Evolutionary conservation across 2,797 vertebrate species (phyloP).

Genomic region (Dendrocincla fuliginosa): DNA sequence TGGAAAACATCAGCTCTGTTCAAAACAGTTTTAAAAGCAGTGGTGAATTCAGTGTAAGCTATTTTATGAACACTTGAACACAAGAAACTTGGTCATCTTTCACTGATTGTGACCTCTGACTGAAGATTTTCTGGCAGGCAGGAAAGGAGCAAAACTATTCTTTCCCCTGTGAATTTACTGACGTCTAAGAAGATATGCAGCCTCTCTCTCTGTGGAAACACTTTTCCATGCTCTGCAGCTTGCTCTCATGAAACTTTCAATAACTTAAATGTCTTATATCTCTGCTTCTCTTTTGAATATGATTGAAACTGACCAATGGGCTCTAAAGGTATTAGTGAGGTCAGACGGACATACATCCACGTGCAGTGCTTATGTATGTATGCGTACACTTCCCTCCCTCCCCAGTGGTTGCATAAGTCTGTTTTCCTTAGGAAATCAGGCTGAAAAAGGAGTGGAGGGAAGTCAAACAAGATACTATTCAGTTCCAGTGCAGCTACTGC

Average conservation of each 20-base stretch:
- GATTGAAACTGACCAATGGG: not conserved
- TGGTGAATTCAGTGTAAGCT: not conserved
- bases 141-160: not conserved
- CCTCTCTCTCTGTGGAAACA: not conserved
- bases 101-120: not conserved
- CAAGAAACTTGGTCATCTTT: not conserved
- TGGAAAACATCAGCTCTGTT: not conserved
- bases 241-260: constrained; percentile 17
- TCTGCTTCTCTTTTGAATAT: not conserved
- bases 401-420: not conserved
- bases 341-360: not conserved
- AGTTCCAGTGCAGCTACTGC: not conserved
- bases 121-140: constrained; percentile 34
- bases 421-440: constrained; percentile 48
- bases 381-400: not conserved
- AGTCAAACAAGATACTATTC: constrained; percentile 1
- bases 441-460: constrained; percentile 19
- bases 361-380: fast-evolving
- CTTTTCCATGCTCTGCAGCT: not conserved
- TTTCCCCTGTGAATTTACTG: constrained; percentile 41
- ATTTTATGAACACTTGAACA: not conserved
- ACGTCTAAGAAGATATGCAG: not conserved
- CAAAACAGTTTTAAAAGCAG: not conserved
- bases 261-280: not conserved
- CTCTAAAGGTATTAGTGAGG: not conserved